Evolutionary conservation across 2,888 invertebrate genomes (phyloP).

Genomic region (Eudemis profundana): DNA sequence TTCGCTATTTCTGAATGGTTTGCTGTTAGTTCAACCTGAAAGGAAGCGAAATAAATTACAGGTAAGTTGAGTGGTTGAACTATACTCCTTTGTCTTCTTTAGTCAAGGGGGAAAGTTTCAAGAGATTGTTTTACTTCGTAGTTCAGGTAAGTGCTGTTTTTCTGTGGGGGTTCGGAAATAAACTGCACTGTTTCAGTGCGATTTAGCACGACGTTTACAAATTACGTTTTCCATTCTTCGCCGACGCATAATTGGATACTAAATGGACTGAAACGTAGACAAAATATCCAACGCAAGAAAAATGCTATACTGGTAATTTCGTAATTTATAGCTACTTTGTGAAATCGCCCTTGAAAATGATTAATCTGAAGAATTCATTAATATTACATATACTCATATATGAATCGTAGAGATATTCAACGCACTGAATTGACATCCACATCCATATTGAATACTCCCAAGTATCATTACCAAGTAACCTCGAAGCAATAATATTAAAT

Average conservation of each 20-base stretch:
- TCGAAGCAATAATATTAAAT: too few relatives aligned
- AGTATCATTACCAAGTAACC: too few relatives aligned
- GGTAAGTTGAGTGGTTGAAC: constrained; percentile 31
- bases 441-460: too few relatives aligned
- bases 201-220: constrained; percentile 16
- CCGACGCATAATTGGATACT: neutral
- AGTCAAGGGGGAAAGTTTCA: constrained; percentile 27
- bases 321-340: constrained; percentile 12
- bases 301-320: neutral
- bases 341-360: neutral
- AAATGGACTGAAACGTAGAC: constrained; percentile 3
- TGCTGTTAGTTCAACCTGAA: constrained; percentile 77
- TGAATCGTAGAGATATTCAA: too few relatives aligned
- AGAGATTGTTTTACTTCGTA: constrained; percentile 16
- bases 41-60: constrained; percentile 46
- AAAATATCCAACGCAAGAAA: neutral
- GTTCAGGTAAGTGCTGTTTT: constrained; percentile 32
- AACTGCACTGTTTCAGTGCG: constrained; percentile 13
- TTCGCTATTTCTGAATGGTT: constrained; percentile 80
- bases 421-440: too few relatives aligned
- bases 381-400: too few relatives aligned
- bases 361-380: neutral
- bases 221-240: constrained; percentile 1
- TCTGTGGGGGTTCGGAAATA: constrained; percentile 10
- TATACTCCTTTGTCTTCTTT: constrained; percentile 33